Percentiles rank a stretch among this genome's conserved stretches.
These are phyloP conservation scores for Nycticebus coucang DNA, from an alignment of 2,113 vertebrate species.

Conservation along the genomic window DNA sequence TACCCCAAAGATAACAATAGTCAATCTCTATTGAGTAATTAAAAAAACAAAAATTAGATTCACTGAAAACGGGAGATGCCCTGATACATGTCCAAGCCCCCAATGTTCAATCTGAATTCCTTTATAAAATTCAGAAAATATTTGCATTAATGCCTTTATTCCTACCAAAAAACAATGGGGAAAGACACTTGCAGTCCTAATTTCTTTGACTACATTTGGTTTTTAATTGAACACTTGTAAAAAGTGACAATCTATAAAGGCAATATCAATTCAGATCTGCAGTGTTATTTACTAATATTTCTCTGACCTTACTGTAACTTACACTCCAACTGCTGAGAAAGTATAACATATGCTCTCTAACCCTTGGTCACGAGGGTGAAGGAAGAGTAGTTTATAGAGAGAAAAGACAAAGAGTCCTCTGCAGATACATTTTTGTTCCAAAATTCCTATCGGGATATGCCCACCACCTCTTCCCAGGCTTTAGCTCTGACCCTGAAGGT, in stretches of 20 bases:
- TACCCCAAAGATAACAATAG: too few relatives aligned
- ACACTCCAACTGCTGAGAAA: neutral
- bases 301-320: neutral
- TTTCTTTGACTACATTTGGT: neutral
- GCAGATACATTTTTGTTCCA: neutral
- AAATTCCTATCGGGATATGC: neutral
- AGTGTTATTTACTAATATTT: neutral
- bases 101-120: neutral
- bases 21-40: too few relatives aligned
- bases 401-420: neutral
- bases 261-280: neutral
- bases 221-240: neutral
- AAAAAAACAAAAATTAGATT: too few relatives aligned
- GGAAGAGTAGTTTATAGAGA: fast-evolving
- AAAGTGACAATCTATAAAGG: neutral
- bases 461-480: neutral
- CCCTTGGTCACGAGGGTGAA: too few relatives aligned
- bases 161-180: neutral
- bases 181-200: neutral
- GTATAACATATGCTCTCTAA: too few relatives aligned
- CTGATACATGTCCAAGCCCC: neutral
- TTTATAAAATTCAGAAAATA: neutral
- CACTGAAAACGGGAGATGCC: neutral
- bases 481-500: conserved; percentile 28
- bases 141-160: neutral